Percentiles rank a stretch among this genome's conserved stretches.
Evolutionary conservation across 2,888 invertebrate genomes (phyloP).

Genomic region (Leptopilina drosophilae): DNA sequence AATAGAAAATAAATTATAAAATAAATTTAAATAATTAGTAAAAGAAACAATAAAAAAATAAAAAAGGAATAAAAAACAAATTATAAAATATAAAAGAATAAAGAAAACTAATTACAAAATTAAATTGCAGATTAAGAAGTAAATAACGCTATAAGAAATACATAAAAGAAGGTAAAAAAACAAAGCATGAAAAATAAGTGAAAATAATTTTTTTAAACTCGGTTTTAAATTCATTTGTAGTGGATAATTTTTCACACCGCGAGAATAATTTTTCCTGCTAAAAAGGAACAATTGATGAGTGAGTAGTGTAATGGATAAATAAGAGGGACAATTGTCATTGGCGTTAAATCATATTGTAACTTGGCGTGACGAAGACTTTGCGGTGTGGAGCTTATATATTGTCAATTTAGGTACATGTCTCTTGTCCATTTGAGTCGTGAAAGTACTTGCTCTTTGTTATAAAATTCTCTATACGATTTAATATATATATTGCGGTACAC

Average conservation of each 20-base stretch:
- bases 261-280: not conserved
- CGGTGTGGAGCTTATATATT: constrained; percentile 49
- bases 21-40: no score
- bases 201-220: no score
- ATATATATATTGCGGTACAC: not conserved
- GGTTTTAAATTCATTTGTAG: no score
- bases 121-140: no score
- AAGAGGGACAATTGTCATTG: not conserved
- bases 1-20: no score
- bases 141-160: no score
- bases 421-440: constrained; percentile 54
- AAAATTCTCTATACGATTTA: not conserved
- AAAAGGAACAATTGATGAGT: not conserved
- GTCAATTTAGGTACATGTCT: constrained; percentile 4
- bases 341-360: not conserved
- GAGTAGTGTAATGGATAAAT: not conserved
- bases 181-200: no score
- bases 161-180: no score
- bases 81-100: no score
- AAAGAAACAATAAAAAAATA: no score
- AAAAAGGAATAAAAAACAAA: no score
- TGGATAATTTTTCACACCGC: not conserved
- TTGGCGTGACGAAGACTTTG: constrained; percentile 59
- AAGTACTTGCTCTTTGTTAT: constrained; percentile 49
- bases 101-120: no score